phyloP scores from a whole-genome alignment of 2,888 invertebrate genomes.

The Callyntrura sp. region DNA sequence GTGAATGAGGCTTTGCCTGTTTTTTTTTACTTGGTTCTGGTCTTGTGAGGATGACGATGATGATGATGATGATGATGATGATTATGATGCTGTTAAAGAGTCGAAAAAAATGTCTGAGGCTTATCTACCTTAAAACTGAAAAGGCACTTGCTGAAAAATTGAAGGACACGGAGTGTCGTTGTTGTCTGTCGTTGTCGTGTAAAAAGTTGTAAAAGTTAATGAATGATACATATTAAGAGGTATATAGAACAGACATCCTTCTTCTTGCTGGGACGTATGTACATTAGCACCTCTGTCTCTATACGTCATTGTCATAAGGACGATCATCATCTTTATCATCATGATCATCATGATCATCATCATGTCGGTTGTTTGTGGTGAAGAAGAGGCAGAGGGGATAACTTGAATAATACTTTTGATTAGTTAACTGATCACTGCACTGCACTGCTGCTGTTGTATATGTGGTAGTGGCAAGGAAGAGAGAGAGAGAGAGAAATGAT shows the following conservation, averaged over 20 bases:
- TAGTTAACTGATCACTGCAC: conserved; percentile 30
- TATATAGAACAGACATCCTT: no score
- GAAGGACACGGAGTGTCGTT: conserved; percentile 20
- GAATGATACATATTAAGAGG: conserved; percentile 19
- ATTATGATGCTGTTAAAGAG: neutral
- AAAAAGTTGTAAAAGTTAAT: neutral
- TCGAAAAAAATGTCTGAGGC: neutral
- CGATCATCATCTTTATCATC: no score
- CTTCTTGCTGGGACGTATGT: no score
- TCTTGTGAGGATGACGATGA: conserved; percentile 5
- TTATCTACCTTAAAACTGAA: conserved; percentile 32
- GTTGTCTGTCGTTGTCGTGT: no score
- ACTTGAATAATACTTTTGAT: conserved; percentile 24
- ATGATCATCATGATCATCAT: no score
- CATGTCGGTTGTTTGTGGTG: no score
- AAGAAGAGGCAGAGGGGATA: no score
- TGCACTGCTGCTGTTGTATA: neutral
- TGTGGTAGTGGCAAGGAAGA: no score
- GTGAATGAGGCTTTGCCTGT: conserved; percentile 25
- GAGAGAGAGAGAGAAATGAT: no score
- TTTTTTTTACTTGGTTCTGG: no score
- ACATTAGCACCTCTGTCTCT: no score
- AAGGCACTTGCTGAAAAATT: conserved; percentile 1
- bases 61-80: conserved; percentile 12
- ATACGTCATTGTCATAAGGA: conserved; percentile 32